Percentiles rank a stretch among this genome's conserved stretches.
phyloP scores from a whole-genome alignment of 2,113 vertebrate species.

The Catagonus wagneri region DNA sequence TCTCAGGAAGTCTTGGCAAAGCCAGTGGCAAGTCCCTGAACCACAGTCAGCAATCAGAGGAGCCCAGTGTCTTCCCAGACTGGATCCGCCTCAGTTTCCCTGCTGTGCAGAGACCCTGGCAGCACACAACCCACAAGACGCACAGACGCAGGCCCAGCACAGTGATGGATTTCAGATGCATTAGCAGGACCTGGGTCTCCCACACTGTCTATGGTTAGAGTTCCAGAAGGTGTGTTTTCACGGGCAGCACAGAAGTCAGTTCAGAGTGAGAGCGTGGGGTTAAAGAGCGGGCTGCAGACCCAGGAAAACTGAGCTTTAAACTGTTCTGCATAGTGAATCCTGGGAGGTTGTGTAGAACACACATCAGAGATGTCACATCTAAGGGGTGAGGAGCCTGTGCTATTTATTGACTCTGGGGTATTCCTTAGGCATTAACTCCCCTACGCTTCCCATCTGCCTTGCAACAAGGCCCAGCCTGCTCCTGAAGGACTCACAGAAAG shows the following conservation, averaged over 20 bases:
- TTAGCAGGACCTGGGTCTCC: rapidly evolving
- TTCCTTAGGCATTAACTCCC: not conserved
- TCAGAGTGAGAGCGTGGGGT: not conserved
- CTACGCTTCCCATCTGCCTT: not conserved
- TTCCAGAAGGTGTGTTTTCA: not conserved
- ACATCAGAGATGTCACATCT: not conserved
- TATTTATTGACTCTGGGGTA: not conserved
- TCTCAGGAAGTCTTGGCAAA: not conserved
- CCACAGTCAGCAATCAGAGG: not conserved
- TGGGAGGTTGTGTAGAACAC: not conserved
- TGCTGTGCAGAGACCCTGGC: not conserved
- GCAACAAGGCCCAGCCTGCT: not conserved
- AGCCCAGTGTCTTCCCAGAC: not conserved
- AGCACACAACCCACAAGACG: not conserved
- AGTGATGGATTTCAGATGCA: not conserved
- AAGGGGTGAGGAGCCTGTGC: not conserved
- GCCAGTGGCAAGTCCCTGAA: not conserved
- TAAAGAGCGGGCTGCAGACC: not conserved
- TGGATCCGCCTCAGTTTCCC: not conserved
- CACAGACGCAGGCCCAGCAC: rapidly evolving
- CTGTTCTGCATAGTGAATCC: not conserved
- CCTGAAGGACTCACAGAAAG: not conserved
- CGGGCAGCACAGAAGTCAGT: not conserved
- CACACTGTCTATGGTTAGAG: not conserved
- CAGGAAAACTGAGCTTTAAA: not conserved